These are phyloP conservation scores for Ciconia maguari DNA, from an alignment of 2,113 vertebrate genomes.

Conservation along the genomic window DNA sequence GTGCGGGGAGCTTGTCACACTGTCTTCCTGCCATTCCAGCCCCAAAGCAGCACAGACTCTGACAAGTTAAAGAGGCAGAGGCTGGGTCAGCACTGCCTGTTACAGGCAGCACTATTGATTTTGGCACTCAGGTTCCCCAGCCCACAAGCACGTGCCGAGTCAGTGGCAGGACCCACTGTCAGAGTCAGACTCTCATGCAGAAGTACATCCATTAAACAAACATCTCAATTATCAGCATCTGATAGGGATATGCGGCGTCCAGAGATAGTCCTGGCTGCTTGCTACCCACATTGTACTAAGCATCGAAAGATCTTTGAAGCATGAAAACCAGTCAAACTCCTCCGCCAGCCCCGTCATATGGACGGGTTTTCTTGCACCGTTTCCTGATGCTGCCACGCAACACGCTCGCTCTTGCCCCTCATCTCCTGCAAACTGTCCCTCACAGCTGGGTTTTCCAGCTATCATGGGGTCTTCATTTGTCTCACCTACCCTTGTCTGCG, in stretches of 20 bases:
- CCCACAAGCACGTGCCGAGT: not conserved
- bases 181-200: not conserved
- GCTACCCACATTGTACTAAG: no score
- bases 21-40: not conserved
- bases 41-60: not conserved
- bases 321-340: not conserved
- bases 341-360: not conserved
- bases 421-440: not conserved
- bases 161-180: not conserved
- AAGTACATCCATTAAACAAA: not conserved
- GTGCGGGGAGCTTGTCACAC: not conserved
- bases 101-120: not conserved
- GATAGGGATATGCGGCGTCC: accelerated
- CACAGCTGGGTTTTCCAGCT: not conserved
- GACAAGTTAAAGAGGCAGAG: not conserved
- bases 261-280: not conserved
- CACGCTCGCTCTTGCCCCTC: accelerated
- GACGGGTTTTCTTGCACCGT: not conserved
- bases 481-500: not conserved
- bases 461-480: not conserved
- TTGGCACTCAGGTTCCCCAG: not conserved
- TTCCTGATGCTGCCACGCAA: not conserved
- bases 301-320: not conserved
- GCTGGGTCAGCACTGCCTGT: not conserved
- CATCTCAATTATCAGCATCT: not conserved